Base-by-base conservation (phyloP, 2,113 vertebrate genomes). In the Choloepus hoffmanni region DNA sequence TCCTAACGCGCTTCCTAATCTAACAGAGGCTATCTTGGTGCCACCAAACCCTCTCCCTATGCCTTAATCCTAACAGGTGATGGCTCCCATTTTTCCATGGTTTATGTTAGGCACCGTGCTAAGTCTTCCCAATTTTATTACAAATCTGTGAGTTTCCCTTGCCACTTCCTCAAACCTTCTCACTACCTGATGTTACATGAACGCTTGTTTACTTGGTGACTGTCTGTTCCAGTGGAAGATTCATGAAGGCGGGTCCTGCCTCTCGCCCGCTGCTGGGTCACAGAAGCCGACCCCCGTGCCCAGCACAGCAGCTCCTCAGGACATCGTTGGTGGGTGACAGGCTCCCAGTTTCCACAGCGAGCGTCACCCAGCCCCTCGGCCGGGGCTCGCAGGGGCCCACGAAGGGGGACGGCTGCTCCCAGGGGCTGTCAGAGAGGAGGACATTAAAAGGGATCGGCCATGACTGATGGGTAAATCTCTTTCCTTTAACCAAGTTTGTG, bases 231-330 rank as follows among this genome's bases (percentile, higher is more conserved):
- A 24, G n/a, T 7, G 50, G 5, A 53, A 70, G 21, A 30, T 65
- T 58, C 78, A 15, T 1, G 36, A 43, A 73, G 70, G 19, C 43
- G 13, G 28, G 15, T 13, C 40, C 18, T 5, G 40, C 19, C 40
- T 65, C 26, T 16, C 81, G 33, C 12, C 67, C 55, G 10, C 65
- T 12, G 5, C 13, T 5, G 5, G 15, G 33, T 55, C 28, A 16
- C n/a, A 16, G 30, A n/a, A 7, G 5, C 43, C 36, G 23, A 5
- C 21, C 21, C 43, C 23, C 14, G 43, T 1, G 7, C 28, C 16
- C 0, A 15, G 50, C 26, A 9, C 0, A 33, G 58, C 1, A 45
- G 62, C 36, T 62, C 2, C 60, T 73, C 43, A 63, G 0, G 2
- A 43, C 63, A 74, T 6, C 0, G 4, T 19, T 40, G 76, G 7